These are phyloP conservation scores for Chlamydotis undulata DNA, from an alignment of 2,113 vertebrate genomes.

Conservation along the genomic window DNA sequence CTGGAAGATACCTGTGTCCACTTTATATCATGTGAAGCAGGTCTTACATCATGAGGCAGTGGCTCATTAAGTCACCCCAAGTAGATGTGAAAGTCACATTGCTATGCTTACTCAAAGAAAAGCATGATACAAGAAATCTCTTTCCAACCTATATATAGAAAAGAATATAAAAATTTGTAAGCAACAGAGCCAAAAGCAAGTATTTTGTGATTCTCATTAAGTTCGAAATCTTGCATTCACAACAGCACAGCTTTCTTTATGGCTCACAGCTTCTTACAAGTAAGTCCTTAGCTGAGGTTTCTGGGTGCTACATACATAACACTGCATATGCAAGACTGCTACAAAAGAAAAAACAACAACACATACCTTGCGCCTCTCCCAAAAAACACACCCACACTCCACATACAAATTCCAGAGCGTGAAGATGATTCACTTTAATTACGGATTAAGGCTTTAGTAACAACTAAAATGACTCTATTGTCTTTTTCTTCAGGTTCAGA, in stretches of 20 bases:
- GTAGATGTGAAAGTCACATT: neutral
- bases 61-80: slow-evolving; percentile 2
- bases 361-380: neutral
- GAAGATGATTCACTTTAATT: neutral
- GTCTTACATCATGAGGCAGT: neutral
- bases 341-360: neutral
- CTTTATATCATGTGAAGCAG: slow-evolving; percentile 22
- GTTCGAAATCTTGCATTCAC: neutral
- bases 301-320: neutral
- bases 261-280: neutral
- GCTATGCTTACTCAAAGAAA: neutral
- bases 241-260: neutral
- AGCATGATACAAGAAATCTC: rapidly evolving
- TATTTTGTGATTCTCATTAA: neutral
- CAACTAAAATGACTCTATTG: neutral
- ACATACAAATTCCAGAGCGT: neutral
- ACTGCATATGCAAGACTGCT: neutral
- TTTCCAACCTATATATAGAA: neutral
- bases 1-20: neutral
- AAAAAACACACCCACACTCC: neutral
- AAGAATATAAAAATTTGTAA: neutral
- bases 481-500: neutral
- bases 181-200: neutral
- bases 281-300: neutral
- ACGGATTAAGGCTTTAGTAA: neutral